These are phyloP conservation scores for Anarhynchus alexandrinus DNA, from an alignment of 2,113 vertebrate genomes.

Conservation along the genomic window DNA sequence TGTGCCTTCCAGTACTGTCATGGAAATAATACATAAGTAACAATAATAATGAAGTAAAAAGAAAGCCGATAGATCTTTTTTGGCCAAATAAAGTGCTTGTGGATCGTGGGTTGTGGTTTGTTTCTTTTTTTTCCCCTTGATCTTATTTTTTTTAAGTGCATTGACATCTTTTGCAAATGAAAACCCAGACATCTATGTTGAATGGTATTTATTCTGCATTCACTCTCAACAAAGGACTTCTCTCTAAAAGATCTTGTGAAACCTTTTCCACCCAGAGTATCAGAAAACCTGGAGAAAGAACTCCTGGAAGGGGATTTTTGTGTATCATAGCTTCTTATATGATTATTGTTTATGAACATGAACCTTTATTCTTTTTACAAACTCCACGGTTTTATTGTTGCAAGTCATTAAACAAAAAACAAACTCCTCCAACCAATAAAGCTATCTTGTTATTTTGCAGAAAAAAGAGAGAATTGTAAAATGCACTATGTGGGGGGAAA, in stretches of 20 bases:
- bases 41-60: conserved; percentile 16
- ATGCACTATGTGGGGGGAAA: accelerated
- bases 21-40: neutral
- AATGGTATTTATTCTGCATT: conserved; percentile 27
- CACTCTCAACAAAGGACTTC: neutral
- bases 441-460: neutral
- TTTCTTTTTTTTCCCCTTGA: neutral
- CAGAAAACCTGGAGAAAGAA: neutral
- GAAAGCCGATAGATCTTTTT: neutral
- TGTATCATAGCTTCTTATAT: neutral
- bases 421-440: neutral
- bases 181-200: neutral
- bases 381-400: neutral
- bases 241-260: neutral
- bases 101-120: neutral
- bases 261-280: neutral
- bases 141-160: neutral
- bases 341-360: neutral
- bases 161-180: conserved; percentile 12
- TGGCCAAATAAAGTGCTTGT: neutral
- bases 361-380: neutral
- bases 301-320: neutral
- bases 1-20: conserved; percentile 17
- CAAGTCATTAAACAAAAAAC: neutral
- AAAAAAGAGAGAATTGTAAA: neutral